Percentiles rank a stretch among this genome's conserved stretches.
phyloP scores from a whole-genome alignment of 2,888 invertebrate genomes.

The Morpho deidamia region DNA sequence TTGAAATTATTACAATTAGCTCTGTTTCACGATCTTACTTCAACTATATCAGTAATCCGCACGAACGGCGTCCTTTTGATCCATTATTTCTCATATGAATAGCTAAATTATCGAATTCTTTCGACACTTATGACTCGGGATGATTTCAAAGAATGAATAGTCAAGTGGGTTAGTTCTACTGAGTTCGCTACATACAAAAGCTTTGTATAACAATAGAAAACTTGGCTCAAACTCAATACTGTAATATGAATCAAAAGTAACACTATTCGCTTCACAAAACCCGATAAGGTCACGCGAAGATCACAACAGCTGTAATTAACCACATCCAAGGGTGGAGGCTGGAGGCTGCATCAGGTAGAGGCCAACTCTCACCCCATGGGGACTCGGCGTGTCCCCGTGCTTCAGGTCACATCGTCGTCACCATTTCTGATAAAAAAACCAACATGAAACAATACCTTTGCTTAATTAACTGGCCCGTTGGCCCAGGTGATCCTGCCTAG shows the following conservation, averaged over 20 bases:
- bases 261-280: constrained; percentile 3
- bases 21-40: no score
- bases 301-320: constrained; percentile 24
- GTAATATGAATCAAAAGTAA: not conserved
- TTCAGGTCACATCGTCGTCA: constrained; percentile 69
- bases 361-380: constrained; percentile 61
- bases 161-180: no score
- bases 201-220: not conserved
- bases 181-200: not conserved
- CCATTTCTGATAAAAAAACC: constrained; percentile 47
- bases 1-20: no score
- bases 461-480: no score
- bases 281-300: constrained; percentile 27
- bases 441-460: no score
- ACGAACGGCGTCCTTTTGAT: no score
- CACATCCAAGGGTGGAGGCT: constrained; percentile 11
- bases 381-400: constrained; percentile 43
- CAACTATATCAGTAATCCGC: no score
- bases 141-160: no score
- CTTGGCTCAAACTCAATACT: not conserved
- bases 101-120: no score
- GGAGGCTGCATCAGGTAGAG: constrained; percentile 35
- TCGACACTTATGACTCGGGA: no score
- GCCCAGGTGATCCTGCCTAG: no score
- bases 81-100: no score